phyloP scores from a whole-genome alignment of 2,113 vertebrate genomes.

The Pomatorhinus ruficollis region DNA sequence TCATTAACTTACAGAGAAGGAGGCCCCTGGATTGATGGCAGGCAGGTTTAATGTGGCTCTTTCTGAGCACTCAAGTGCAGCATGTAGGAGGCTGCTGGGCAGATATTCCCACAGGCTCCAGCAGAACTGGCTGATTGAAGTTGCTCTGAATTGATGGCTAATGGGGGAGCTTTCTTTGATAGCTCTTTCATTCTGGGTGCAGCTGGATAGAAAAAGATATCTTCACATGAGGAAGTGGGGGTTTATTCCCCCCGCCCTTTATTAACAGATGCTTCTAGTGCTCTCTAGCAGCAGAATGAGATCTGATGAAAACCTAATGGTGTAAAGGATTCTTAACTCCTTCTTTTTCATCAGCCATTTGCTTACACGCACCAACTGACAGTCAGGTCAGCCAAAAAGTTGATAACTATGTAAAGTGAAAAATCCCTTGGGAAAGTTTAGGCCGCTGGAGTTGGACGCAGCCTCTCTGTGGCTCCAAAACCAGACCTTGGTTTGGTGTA shows the following conservation, averaged over 20 bases:
- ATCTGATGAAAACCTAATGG: conserved; percentile 55
- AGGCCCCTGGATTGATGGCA: conserved; percentile 63
- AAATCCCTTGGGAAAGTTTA: not conserved
- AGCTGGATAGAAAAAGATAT: conserved; percentile 50
- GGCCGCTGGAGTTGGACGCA: not conserved
- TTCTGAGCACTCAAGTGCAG: conserved; percentile 63
- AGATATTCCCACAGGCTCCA: conserved; percentile 63
- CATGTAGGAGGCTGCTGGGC: conserved; percentile 66
- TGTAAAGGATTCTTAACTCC: conserved; percentile 46
- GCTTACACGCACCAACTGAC: not conserved
- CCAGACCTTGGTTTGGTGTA: not conserved
- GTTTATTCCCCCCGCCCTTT: conserved; percentile 15
- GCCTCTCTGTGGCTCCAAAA: not conserved
- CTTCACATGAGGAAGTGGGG: not conserved
- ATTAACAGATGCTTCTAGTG: conserved; percentile 65
- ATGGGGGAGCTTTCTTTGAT: conserved; percentile 60
- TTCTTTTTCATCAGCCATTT: not conserved
- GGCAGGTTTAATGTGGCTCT: conserved; percentile 68
- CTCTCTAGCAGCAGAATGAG: conserved; percentile 51
- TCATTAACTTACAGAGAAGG: conserved; percentile 68
- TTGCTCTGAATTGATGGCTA: conserved; percentile 69
- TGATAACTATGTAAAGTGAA: not conserved
- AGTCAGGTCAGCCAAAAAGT: not conserved
- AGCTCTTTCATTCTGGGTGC: conserved; percentile 65
- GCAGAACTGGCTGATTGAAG: conserved; percentile 72